A percentile compares a stretch with the other conserved stretches of the same genome.
Conservation (phyloP, 2,888 invertebrate genomes). For the Taphrorychus bicolor region DNA sequence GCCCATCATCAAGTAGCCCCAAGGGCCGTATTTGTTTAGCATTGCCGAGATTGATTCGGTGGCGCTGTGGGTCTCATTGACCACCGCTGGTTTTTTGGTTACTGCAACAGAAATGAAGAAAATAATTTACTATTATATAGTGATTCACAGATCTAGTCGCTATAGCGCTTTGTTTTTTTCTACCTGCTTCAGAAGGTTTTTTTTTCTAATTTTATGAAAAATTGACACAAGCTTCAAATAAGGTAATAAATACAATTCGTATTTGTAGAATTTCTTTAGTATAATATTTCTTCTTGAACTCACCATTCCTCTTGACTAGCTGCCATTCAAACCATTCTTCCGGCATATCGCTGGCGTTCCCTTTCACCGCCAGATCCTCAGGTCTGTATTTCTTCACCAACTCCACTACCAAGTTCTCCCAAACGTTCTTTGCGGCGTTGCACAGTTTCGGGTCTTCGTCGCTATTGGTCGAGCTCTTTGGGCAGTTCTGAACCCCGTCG, state of each 20-base stretch:
- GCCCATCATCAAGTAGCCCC: slow-evolving; percentile 76
- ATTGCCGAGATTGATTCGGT: slow-evolving; percentile 62
- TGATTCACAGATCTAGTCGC: too few species aligned
- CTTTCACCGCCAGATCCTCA: slow-evolving; percentile 8
- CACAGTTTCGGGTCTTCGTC: slow-evolving; percentile 57
- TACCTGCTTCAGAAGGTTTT: too few species aligned
- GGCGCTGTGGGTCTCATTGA: slow-evolving; percentile 43
- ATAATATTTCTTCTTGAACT: background rate
- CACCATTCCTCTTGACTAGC: slow-evolving; percentile 32
- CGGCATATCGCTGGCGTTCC: slow-evolving; percentile 24
- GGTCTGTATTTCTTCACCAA: slow-evolving; percentile 49
- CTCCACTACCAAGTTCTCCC: slow-evolving; percentile 48
- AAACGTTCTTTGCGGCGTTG: slow-evolving; percentile 45
- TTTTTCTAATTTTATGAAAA: too few species aligned
- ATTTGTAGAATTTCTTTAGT: background rate
- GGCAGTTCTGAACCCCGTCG: slow-evolving; percentile 72
- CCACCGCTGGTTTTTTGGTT: slow-evolving; percentile 39
- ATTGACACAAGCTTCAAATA: too few species aligned
- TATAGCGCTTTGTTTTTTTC: too few species aligned
- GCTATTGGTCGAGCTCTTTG: slow-evolving; percentile 64
- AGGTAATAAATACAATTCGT: too few species aligned
- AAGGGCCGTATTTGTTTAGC: slow-evolving; percentile 74
- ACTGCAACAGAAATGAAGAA: slow-evolving; percentile 36
- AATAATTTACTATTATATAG: background rate
- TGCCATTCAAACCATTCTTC: slow-evolving; percentile 40